Evolutionary conservation across 2,888 invertebrate species (phyloP), one percentile per base, ranked within the genome.

Genomic region (Drosophila pseudotalamancana): DNA sequence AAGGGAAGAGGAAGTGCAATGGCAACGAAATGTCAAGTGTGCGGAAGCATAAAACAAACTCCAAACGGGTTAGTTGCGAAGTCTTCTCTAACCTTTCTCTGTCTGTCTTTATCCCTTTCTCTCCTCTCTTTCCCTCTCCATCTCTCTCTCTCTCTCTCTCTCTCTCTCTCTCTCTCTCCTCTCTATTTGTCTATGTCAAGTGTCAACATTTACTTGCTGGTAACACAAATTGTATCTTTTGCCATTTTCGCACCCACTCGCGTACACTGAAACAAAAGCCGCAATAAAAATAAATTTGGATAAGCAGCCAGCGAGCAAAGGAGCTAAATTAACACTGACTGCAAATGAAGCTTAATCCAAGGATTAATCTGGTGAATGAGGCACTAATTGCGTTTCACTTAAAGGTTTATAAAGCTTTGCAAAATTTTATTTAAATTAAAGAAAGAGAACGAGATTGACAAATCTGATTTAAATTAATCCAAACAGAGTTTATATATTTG

Each of bases 21-120:
- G 81, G 77, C 54, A 73, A 64, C 46, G 77, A 78, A 81, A 82
- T 87, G 87, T 87, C 82, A 78, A 81, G 72, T 87, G 72, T 74
- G 76, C 85, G 85, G 79, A 87, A 81, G 82, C 81, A 81, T 87
- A 87, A 87, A 82, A 82, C 85, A 82, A 87, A 87, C 87, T 87
- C 72, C 86, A 56, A 81, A 85, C 72, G 87, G 78, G 78, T 73
- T 74, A 77, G 64, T 63, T 56, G 62, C 60, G 70, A 80, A 69
- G 51, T 72, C 61, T 39, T 11, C 0, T 0, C 11, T 5, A 5
- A 42, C 48, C 48, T 63, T 55, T 43, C 37, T 37, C 39, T 34
- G 32, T 53, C 49, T 42, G 18, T 32, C n/a, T n/a, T n/a, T n/a
- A n/a, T n/a, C n/a, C n/a, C n/a, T n/a, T n/a, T n/a, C n/a, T n/a